Base-by-base conservation (phyloP, 2,888 invertebrate species). In the Drosophila trichaetosa region DNA sequence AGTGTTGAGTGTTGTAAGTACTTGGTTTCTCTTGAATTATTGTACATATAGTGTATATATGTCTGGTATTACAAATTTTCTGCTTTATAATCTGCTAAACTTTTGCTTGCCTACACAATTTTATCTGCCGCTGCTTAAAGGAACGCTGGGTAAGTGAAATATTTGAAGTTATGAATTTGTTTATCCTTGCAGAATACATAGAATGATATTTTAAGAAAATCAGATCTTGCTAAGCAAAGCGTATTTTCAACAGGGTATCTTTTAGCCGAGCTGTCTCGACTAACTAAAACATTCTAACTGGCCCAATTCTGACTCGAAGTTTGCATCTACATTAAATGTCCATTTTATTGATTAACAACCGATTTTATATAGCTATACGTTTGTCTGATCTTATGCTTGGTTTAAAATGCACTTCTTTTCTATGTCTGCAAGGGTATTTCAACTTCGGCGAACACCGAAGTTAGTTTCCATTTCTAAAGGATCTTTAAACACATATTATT, bases 131-230 rank as follows among this genome's bases (percentile, higher is more conserved):
- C 76, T 24, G 49, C 69, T 53, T 49, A 58, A 73, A 93, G 93
- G 93, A 93, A 85, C 92, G 93, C 66, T 90, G 91, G 91, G 94
- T 94, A 92, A 93, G 93, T 92, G 11, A 0, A 6, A 16, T 42
- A 57, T 42, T 31, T 54, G 1, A 16, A 18, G 16, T 11, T 5
- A 2, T 27, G 18, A 18, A 29, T 5, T 10, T n/a, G 0, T n/a
- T 11, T n/a, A 11, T 1, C 11, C 29, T 29, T n/a, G 51, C 51
- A 51, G 51, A 29, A 18, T 3, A 16, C 16, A 8, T 29, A 51
- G n/a, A n/a, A n/a, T n/a, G n/a, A n/a, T 29, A 29, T 29, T 29
- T 6, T 29, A 29, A 29, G 29, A 29, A 29, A 29, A 6, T 29
- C 29, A 29, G 6, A 29, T 6, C 29, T 29, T 6, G 29, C 29